A percentile compares a stretch with the other conserved stretches of the same genome.
phyloP scores from a whole-genome alignment of 2,888 invertebrate species.

The Ormyrus labotus region DNA sequence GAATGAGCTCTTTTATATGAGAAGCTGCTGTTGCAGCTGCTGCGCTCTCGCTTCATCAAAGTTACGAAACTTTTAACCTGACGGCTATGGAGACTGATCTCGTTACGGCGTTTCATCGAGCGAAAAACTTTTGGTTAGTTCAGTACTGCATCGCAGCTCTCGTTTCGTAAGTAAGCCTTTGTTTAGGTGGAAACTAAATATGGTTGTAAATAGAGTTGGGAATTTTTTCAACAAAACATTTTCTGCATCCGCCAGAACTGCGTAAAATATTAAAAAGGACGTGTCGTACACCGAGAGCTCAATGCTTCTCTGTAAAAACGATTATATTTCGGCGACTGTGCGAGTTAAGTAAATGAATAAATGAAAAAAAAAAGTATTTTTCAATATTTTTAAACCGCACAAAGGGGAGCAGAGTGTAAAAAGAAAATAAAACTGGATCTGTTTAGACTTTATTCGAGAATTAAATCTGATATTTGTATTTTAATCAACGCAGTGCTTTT shows the following conservation, averaged over 20 bases:
- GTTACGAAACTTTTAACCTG: background rate
- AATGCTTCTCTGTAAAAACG: background rate
- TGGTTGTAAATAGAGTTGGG: too few species aligned
- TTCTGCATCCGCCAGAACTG: too few species aligned
- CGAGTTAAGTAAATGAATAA: background rate
- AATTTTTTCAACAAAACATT: too few species aligned
- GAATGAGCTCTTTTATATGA: slow-evolving; percentile 6
- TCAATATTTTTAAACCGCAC: background rate
- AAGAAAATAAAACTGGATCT: background rate
- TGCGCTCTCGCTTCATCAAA: background rate
- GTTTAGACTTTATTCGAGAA: background rate
- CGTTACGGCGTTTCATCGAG: background rate
- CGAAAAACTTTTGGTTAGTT: background rate
- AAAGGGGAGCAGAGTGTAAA: background rate
- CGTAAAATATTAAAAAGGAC: too few species aligned
- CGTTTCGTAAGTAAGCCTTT: too few species aligned
- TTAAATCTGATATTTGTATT: background rate
- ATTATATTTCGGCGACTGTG: background rate
- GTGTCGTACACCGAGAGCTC: background rate
- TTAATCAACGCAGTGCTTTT: background rate
- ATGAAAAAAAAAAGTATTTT: background rate
- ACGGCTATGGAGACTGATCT: background rate
- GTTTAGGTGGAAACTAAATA: too few species aligned
- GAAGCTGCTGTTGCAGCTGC: background rate
- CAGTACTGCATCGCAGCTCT: too few species aligned